phyloP scores from a whole-genome alignment of 2,113 vertebrate species.

The Pao palembangensis region DNA sequence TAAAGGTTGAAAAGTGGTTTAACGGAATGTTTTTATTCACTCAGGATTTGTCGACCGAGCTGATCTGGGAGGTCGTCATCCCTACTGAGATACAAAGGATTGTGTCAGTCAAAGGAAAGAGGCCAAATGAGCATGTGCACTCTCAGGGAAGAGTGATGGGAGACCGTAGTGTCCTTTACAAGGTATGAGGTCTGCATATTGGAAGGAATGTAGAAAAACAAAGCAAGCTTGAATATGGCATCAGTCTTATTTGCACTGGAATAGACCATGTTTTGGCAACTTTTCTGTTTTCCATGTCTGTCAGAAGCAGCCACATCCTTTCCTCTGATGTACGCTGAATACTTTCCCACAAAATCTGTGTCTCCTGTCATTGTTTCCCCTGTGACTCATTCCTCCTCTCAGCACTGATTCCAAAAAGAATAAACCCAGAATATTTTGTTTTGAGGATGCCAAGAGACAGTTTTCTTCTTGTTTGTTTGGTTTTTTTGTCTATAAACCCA shows the following conservation, averaged over 20 bases:
- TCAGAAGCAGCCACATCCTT: background rate
- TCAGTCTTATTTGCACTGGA: background rate
- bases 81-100: constrained; percentile 87
- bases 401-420: constrained; percentile 9
- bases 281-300: constrained; percentile 1
- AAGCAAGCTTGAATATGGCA: background rate
- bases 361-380: constrained; percentile 29
- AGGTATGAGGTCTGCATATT: constrained; percentile 71
- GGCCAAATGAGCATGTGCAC: constrained; percentile 91
- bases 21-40: constrained; percentile 1
- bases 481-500: too few species aligned
- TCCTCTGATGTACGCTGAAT: constrained; percentile 11
- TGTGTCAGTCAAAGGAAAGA: constrained; percentile 87
- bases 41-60: constrained; percentile 88
- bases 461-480: too few species aligned
- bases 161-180: constrained; percentile 96
- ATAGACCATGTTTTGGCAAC: background rate
- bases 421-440: background rate
- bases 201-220: background rate
- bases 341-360: constrained; percentile 8
- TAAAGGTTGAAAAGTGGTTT: background rate
- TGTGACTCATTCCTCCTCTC: constrained; percentile 31
- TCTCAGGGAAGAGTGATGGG: constrained; percentile 98
- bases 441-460: too few species aligned
- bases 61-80: constrained; percentile 89